Evolutionary conservation across 2,113 vertebrate species (phyloP), one percentile per base, ranked within the genome.

Genomic region (Takifugu bimaculatus): DNA sequence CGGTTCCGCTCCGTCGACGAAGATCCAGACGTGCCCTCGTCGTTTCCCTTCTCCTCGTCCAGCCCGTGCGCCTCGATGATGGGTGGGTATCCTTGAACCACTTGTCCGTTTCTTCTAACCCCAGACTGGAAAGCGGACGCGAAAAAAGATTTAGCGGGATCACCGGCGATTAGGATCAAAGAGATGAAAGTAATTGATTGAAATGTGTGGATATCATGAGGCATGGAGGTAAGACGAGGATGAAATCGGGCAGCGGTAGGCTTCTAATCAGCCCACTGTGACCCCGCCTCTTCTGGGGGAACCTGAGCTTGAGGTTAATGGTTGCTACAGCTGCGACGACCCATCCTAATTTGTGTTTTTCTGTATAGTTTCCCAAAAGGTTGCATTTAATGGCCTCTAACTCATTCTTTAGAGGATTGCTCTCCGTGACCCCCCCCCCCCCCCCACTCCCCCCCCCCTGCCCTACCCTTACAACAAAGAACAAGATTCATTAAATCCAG

Each of bases 81-180:
- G 28, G 79, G 67, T 0, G 79, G 75, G 26, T 74, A 77, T 29
- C 81, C 82, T 45, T 82, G 85, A 62, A 82, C 50, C 50, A 88
- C 61, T 29, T 45, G 74, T 3, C 88, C 89, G 0, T 88, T 89
- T 48, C 81, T 81, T 52, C 75, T 83, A 35, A 79, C 70, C 10
- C 53, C 72, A 11, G 70, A 54, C 87, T 90, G 63, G 10, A 68
- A 60, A 25, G 13, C 28, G 12, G 14, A 1, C 45, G 15, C n/a
- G 13, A n/a, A 48, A 48, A 43, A 43, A 5, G 2, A n/a, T 39
- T 39, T 10, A 39, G 35, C 11, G 35, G 35, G 35, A 39, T 39
- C 2, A 39, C 9, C 7, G 11, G 35, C 11, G 35, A 39, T 39
- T 39, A 39, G 2, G 35, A 10, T 1, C n/a, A 63, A 47, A 15